Evolutionary conservation across 2,888 invertebrate genomes (phyloP).

Genomic region (Muschampia plurimacula): DNA sequence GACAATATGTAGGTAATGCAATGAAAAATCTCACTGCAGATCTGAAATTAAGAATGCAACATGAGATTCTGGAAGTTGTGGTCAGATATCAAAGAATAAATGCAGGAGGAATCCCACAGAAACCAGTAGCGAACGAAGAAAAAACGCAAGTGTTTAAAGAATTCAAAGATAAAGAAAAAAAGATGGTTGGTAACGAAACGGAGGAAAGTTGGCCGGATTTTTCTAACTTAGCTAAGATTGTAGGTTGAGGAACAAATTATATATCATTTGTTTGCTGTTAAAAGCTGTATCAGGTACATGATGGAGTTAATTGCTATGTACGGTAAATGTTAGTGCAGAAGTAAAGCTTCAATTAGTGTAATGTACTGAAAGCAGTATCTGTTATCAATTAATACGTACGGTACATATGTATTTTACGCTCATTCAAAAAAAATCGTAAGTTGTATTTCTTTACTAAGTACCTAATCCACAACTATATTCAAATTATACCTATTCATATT

Average conservation of each 20-base stretch:
- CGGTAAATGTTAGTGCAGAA: no score
- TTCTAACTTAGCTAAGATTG: constrained; percentile 72
- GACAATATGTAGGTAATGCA: constrained; percentile 72
- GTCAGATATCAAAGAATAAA: constrained; percentile 57
- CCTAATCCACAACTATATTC: no score
- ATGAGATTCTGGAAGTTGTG: constrained; percentile 72
- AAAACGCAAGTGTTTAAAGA: constrained; percentile 49
- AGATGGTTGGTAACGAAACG: constrained; percentile 59
- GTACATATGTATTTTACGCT: no score
- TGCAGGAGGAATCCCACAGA: constrained; percentile 27
- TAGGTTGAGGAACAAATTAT: constrained; percentile 56
- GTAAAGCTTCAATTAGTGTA: no score
- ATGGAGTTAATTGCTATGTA: no score
- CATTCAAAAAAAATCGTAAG: no score
- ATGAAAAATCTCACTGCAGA: constrained; percentile 71
- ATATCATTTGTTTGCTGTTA: no score
- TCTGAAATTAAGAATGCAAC: constrained; percentile 67
- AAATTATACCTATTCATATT: no score
- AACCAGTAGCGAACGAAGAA: constrained; percentile 15
- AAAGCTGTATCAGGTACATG: no score
- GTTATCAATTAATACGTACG: no score
- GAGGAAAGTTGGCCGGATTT: constrained; percentile 78
- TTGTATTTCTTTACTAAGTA: no score
- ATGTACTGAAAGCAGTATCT: no score
- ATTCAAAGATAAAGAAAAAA: constrained; percentile 57